Base-by-base conservation (phyloP, 2,797 vertebrate species). In the Chanos chanos region DNA sequence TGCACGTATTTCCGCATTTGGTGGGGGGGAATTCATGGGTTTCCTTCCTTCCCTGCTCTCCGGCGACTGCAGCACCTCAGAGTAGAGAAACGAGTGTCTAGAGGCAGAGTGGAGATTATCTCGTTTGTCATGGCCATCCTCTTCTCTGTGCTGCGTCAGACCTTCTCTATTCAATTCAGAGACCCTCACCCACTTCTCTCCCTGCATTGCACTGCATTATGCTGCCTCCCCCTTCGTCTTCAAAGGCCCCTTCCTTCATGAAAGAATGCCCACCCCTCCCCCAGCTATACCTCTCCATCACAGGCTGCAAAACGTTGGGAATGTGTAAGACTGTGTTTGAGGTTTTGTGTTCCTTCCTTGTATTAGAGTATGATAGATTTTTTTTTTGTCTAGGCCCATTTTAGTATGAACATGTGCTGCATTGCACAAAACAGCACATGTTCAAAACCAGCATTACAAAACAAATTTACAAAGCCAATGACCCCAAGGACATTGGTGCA, bases 271-370 rank as follows among this genome's bases (percentile, higher is more conserved):
- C 72, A 51, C 71, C 81, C 83, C 56, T 57, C 50, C 48, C 67
- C 72, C 70, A 48, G 21, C 3, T 28, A n/a, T 28, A 68, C 67
- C 66, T 79, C 68, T 71, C 66, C 56, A 36, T 43, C 28, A 76
- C 71, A 71, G 73, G 78, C 69, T 81, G 75, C 74, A 68, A 80
- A 78, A 80, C 77, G 77, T 80, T 80, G 77, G 68, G 66, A 39
- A 72, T 63, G 54, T 71, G 73, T 75, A 70, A 62, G 75, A 57
- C 53, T 13, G 44, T 45, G 5, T 5, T 54, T 66, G 66, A 70
- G 4, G 36, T 4, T 27, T 24, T 27, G 59, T 31, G 34, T 3
- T 10, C 8, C 21, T 28, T 21, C 27, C n/a, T 39, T 30, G 22
- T 24, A 28, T 19, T 18, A 15, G 24, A 15, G 12, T 37, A 52